These are phyloP conservation scores for Hypotaenidia okinawae DNA, from an alignment of 2,797 vertebrate genomes.

Conservation along the genomic window DNA sequence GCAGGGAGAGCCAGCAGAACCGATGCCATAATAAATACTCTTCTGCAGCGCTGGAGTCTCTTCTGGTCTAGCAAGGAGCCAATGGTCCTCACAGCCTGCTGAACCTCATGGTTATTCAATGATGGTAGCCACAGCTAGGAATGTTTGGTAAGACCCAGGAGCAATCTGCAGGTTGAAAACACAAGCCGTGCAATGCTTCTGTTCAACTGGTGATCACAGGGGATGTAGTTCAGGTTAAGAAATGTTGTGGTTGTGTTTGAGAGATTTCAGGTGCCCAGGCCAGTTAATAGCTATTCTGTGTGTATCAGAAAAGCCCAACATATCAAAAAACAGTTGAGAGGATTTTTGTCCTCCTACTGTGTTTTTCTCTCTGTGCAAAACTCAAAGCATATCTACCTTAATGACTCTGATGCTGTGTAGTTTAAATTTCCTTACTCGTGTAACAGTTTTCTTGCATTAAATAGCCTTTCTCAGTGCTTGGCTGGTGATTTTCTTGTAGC, in stretches of 20 bases:
- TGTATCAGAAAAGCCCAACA: neutral
- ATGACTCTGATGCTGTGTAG: neutral
- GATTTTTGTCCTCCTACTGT: neutral
- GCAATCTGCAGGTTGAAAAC: neutral
- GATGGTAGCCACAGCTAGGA: neutral
- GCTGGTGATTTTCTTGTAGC: neutral
- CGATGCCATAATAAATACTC: neutral
- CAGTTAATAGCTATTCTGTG: neutral
- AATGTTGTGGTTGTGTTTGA: neutral
- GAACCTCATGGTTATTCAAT: neutral
- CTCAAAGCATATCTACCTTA: neutral
- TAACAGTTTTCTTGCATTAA: neutral
- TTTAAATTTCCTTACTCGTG: neutral
- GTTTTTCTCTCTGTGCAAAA: neutral
- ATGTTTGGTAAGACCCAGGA: neutral
- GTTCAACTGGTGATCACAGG: neutral
- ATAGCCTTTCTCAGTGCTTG: neutral
- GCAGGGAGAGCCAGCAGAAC: neutral
- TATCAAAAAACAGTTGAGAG: neutral
- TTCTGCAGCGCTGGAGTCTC: neutral
- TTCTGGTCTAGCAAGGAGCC: neutral
- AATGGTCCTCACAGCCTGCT: rapidly evolving
- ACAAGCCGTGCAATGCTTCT: neutral
- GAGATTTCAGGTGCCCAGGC: neutral
- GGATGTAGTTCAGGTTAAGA: neutral